Evolutionary conservation across 2,113 vertebrate species (phyloP).

Genomic region (Onychostoma macrolepis): DNA sequence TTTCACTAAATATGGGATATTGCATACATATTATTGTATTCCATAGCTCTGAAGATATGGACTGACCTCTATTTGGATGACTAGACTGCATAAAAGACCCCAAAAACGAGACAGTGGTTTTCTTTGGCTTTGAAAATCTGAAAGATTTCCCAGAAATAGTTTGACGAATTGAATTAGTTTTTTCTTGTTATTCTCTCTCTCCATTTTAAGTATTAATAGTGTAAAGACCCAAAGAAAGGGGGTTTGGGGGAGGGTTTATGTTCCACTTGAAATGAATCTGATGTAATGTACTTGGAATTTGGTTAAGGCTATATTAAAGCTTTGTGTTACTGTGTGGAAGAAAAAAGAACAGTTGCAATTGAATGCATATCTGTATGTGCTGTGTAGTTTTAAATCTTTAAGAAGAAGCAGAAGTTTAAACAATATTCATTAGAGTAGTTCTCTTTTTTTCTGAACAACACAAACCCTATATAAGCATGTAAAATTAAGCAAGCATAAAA

Average conservation of each 20-base stretch:
- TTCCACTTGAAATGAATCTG: slow-evolving; percentile 25
- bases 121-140: slow-evolving; percentile 44
- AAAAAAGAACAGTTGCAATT: neutral
- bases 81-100: slow-evolving; percentile 27
- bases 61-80: slow-evolving; percentile 1
- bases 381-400: too few species aligned
- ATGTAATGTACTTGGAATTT: slow-evolving; percentile 40
- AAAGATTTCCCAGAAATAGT: slow-evolving; percentile 52
- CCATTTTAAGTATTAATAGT: slow-evolving; percentile 41
- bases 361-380: slow-evolving; percentile 5
- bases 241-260: slow-evolving; percentile 31
- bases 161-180: slow-evolving; percentile 48
- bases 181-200: slow-evolving; percentile 35
- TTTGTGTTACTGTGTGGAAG: slow-evolving; percentile 5
- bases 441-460: neutral
- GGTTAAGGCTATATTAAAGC: slow-evolving; percentile 29
- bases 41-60: neutral
- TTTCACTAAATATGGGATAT: slow-evolving; percentile 1
- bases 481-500: too few species aligned
- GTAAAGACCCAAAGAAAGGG: slow-evolving; percentile 33
- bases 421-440: neutral
- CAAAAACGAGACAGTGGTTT: slow-evolving; percentile 43
- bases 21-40: neutral
- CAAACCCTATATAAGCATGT: too few species aligned
- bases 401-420: neutral